A percentile compares a stretch with the other conserved stretches of the same genome.
Conservation (phyloP, 1,140 invertebrate genomes). For the Temnothorax nylanderi region DNA sequence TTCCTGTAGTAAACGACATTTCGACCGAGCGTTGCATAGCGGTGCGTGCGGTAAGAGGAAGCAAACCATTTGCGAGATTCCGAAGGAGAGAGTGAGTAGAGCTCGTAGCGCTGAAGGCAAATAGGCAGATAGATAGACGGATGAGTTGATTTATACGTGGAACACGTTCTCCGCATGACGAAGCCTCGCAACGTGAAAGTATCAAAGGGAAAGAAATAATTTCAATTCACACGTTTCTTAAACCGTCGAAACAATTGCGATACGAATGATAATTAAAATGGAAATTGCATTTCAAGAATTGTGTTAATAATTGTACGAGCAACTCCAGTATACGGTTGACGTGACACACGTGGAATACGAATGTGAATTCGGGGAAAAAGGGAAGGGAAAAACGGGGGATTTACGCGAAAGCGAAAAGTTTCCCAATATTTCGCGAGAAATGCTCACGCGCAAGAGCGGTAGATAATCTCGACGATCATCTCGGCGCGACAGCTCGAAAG, state of each 20-base stretch:
- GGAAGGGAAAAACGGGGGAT: background rate
- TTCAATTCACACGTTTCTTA: too few relatives aligned
- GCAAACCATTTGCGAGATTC: constrained; percentile 15
- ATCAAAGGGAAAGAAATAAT: constrained; percentile 2
- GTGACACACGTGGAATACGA: background rate
- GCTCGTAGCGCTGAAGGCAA: constrained; percentile 22
- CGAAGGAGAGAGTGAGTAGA: constrained; percentile 51
- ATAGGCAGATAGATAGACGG: constrained; percentile 49
- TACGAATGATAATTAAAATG: background rate
- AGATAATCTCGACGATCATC: constrained; percentile 43
- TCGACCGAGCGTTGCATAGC: constrained; percentile 53
- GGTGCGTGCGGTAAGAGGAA: constrained; percentile 23
- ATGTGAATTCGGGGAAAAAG: background rate
- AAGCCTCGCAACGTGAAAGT: background rate
- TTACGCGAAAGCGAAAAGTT: constrained; percentile 1
- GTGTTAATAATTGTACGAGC: background rate
- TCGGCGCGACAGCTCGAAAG: constrained; percentile 39
- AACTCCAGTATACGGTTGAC: background rate
- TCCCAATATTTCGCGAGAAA: constrained; percentile 48
- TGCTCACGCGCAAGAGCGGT: constrained; percentile 5
- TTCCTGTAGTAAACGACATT: constrained; percentile 74
- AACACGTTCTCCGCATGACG: background rate
- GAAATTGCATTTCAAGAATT: background rate
- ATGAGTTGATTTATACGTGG: constrained; percentile 23
- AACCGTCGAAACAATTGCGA: background rate